Percentiles rank a stretch among this genome's conserved stretches.
These are phyloP conservation scores for Tretioscincus oriximinensis DNA, from an alignment of 2,113 vertebrate genomes.

Conservation along the genomic window DNA sequence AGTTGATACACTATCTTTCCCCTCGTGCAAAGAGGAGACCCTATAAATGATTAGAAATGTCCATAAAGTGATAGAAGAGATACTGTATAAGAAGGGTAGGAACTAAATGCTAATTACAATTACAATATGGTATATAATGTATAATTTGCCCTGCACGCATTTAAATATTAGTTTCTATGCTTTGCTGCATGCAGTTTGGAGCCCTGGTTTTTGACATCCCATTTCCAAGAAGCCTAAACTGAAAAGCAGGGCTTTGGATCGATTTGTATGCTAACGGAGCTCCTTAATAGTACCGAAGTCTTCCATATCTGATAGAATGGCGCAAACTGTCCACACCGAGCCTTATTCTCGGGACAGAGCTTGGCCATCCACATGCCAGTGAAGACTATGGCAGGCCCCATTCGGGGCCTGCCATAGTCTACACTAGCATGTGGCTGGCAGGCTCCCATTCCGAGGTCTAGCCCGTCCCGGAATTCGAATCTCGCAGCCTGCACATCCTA, in stretches of 20 bases:
- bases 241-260: background rate
- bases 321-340: no score
- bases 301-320: constrained; percentile 3
- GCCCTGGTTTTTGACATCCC: background rate
- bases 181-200: background rate
- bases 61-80: background rate
- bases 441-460: no score
- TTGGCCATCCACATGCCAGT: no score
- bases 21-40: background rate
- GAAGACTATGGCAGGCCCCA: no score
- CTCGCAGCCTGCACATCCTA: background rate
- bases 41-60: background rate
- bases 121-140: background rate
- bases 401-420: no score
- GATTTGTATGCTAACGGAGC: constrained; percentile 28
- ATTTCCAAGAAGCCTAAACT: background rate
- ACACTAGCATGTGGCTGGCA: no score
- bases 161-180: background rate
- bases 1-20: background rate
- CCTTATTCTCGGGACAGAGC: no score
- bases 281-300: constrained; percentile 20
- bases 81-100: background rate
- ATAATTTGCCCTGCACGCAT: background rate
- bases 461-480: background rate
- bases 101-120: background rate